Base-by-base conservation (phyloP, 2,888 invertebrate species). In the Nowickia ferox region DNA sequence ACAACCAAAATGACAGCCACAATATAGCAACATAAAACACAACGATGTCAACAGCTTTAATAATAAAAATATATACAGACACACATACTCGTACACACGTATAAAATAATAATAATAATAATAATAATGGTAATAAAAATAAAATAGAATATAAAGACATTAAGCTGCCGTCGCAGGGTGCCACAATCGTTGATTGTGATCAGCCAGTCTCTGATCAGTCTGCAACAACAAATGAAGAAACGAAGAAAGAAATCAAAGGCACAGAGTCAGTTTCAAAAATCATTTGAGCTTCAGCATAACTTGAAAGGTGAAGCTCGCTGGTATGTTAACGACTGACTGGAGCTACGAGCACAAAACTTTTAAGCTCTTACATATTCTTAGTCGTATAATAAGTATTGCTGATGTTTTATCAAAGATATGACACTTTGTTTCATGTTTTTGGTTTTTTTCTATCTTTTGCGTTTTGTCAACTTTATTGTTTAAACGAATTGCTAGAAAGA, bases 121-220 rank as follows among this genome's bases (percentile, higher is more conserved):
- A 17, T 61, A 63, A 69, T 46, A 63, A n/a, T 68, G 48, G 17
- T 68, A 57, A 68, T 40, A 51, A 65, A 79, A 46, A 79, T 19
- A 72, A 55, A 81, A 79, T 55, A 55, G 51, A 83, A 79, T 79
- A 84, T 86, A 76, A 84, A 87, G 85, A 85, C 74, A 87, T 87
- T 79, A 77, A 87, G 80, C 83, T 83, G 81, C 83, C 81, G 72
- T 80, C 79, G 77, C 85, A 84, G 87, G 87, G 87, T 81, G 87
- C 85, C 85, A 76, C 71, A 77, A 87, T 81, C 83, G 75, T 40
- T 55, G 87, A 79, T 87, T 87, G 85, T 85, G 85, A 87, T 87
- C 87, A 69, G 68, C 63, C 30, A 71, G 79, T 55, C 71, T 71
- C 84, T 84, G 75, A 72, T 79, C 81, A 84, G 80, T 79, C 75